Conservation (phyloP, 2,113 vertebrate species). For the Alces alces region DNA sequence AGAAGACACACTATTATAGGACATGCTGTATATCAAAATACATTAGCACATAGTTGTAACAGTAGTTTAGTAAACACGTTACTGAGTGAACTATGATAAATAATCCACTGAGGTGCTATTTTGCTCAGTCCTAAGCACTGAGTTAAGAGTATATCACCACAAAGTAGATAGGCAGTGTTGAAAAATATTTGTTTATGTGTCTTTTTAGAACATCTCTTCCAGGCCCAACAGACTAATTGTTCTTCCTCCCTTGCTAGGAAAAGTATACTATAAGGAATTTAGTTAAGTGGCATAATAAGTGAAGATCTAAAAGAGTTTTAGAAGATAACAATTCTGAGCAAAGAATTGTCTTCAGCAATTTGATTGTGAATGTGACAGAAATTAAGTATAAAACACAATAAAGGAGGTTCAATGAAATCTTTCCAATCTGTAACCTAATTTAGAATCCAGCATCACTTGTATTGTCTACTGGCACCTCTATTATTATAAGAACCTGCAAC, state of each 20-base stretch:
- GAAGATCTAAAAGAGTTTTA: not conserved
- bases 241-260: slow-evolving; percentile 51
- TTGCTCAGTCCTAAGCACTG: slow-evolving; percentile 72
- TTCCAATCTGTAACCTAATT: not conserved
- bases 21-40: slow-evolving; percentile 78
- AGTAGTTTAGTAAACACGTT: slow-evolving; percentile 80
- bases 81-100: slow-evolving; percentile 80
- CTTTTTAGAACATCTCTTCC: slow-evolving; percentile 64
- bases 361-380: slow-evolving; percentile 40
- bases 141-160: slow-evolving; percentile 75
- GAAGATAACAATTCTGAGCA: slow-evolving; percentile 54
- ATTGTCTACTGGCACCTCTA: not conserved
- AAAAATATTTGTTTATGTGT: slow-evolving; percentile 67
- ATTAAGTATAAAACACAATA: slow-evolving; percentile 44
- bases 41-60: slow-evolving; percentile 75
- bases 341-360: slow-evolving; percentile 53
- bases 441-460: not conserved
- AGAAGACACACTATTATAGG: slow-evolving; percentile 74
- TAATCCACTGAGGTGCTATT: slow-evolving; percentile 80
- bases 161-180: slow-evolving; percentile 76
- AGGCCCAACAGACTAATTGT: slow-evolving; percentile 53
- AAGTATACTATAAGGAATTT: slow-evolving; percentile 3
- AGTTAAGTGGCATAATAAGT: slow-evolving; percentile 16
- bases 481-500: slow-evolving; percentile 32
- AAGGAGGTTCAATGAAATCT: not conserved